Evolutionary conservation across 2,797 vertebrate species (phyloP).

Genomic region (Dryobates pubescens): DNA sequence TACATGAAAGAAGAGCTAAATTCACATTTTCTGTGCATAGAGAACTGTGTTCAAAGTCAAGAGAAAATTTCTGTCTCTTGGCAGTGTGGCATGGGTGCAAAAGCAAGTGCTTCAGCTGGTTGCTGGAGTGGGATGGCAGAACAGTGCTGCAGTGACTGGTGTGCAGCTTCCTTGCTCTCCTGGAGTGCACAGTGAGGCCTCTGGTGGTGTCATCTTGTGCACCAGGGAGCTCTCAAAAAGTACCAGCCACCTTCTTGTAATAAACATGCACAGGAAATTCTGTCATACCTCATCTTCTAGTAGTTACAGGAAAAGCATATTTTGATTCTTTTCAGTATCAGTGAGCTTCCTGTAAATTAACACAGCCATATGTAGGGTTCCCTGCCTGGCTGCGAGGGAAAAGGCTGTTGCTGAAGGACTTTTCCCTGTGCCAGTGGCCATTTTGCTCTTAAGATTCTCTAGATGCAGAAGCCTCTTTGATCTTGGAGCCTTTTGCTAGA

Average conservation of each 20-base stretch:
- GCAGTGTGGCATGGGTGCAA: accelerated
- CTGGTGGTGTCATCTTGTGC: background rate
- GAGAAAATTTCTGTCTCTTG: too few relatives aligned
- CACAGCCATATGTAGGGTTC: too few relatives aligned
- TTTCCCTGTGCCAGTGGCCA: accelerated
- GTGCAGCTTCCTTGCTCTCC: accelerated
- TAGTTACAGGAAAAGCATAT: background rate
- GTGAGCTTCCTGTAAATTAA: background rate
- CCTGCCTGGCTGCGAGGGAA: background rate
- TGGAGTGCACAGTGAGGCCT: accelerated
- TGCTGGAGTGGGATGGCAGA: accelerated
- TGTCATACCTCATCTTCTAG: background rate
- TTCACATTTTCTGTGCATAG: accelerated
- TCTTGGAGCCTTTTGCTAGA: background rate
- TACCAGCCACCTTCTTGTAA: accelerated
- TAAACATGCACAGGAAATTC: background rate
- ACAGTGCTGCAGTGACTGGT: accelerated
- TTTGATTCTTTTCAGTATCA: background rate
- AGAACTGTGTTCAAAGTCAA: background rate
- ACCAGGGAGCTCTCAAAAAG: background rate
- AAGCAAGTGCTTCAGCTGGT: background rate
- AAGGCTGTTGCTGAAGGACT: background rate
- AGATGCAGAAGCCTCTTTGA: background rate
- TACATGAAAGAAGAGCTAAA: accelerated
- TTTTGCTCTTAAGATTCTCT: background rate